Evolutionary conservation across 1,140 invertebrate genomes (phyloP).

Genomic region (Phenacoccus solenopsis): DNA sequence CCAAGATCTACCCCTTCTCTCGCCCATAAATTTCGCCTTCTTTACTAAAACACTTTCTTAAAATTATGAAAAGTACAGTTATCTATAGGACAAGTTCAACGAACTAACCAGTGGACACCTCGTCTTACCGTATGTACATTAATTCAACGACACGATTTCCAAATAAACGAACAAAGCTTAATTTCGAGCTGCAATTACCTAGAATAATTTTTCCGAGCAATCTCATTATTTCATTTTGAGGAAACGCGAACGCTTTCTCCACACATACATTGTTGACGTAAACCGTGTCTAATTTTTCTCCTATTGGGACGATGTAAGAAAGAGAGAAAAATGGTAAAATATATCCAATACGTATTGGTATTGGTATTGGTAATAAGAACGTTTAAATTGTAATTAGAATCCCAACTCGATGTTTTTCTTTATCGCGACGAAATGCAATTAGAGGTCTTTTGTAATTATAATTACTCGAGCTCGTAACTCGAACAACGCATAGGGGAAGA

Average conservation of each 20-base stretch:
- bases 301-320: background rate
- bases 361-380: slow-evolving; percentile 2
- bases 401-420: background rate
- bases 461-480: no score
- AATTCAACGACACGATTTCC: background rate
- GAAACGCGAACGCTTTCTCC: background rate
- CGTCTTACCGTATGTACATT: background rate
- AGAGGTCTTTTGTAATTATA: background rate
- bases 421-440: slow-evolving; percentile 2
- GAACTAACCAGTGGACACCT: no score
- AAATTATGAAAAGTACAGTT: no score
- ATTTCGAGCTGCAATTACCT: background rate
- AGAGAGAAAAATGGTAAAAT: background rate
- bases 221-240: background rate
- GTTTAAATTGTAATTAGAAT: background rate
- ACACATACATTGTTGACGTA: background rate
- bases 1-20: no score
- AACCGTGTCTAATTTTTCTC: background rate
- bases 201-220: background rate
- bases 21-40: no score
- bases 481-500: no score
- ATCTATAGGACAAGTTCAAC: no score
- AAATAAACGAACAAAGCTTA: background rate
- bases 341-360: background rate
- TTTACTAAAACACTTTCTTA: no score